Conservation (phyloP, 2,888 invertebrate species). For the Tipula vernalis region DNA sequence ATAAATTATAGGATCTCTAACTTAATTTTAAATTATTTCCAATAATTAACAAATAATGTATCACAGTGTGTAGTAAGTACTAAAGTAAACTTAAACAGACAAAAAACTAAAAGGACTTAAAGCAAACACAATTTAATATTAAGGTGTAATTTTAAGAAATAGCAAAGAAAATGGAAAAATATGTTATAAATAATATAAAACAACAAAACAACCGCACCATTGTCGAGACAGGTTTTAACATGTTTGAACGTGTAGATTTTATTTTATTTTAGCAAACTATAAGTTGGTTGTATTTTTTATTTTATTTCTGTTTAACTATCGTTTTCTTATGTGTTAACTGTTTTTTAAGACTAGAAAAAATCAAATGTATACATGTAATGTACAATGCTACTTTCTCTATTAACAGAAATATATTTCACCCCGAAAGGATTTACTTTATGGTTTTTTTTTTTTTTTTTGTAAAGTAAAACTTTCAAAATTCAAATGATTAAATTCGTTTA, state of each 20-base stretch:
- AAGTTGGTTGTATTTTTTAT: not conserved
- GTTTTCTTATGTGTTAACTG: not conserved
- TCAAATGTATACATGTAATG: not conserved
- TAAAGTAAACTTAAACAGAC: no score
- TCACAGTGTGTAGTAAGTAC: no score
- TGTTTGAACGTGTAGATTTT: not conserved
- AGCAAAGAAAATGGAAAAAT: not conserved
- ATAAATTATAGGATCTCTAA: no score
- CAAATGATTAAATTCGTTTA: not conserved
- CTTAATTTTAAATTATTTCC: no score
- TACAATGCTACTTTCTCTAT: not conserved
- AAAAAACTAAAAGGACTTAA: not conserved
- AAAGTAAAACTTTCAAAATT: not conserved
- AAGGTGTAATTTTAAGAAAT: not conserved
- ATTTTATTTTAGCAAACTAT: not conserved
- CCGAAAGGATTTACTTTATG: not conserved
- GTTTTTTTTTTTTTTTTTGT: not conserved
- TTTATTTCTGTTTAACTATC: not conserved
- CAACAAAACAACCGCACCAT: not conserved
- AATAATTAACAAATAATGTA: no score
- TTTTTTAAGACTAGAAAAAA: not conserved
- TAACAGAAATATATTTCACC: not conserved
- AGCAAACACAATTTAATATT: not conserved
- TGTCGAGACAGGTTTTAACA: conserved; percentile 4
- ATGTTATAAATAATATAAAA: not conserved